These are phyloP conservation scores for Cotesia chilonis DNA, from an alignment of 1,140 invertebrate species.

Conservation along the genomic window DNA sequence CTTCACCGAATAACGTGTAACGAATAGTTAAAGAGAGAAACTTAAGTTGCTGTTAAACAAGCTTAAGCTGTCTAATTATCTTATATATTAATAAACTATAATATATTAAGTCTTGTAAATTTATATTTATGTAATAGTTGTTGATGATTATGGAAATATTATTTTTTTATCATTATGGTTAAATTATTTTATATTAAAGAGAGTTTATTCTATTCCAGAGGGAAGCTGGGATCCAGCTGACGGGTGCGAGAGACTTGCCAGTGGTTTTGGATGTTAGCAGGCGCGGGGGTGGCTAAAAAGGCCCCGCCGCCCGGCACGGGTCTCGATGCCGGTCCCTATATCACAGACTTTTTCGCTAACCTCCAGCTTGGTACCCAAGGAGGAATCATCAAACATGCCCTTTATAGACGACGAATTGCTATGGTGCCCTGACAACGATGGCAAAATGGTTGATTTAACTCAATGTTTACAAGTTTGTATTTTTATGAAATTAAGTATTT, in stretches of 20 bases:
- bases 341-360: slow-evolving; percentile 62
- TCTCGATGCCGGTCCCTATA: slow-evolving; percentile 66
- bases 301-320: slow-evolving; percentile 65
- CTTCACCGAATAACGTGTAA: neutral
- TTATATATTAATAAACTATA: too few relatives aligned
- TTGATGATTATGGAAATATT: too few relatives aligned
- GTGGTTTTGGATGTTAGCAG: slow-evolving; percentile 64
- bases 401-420: slow-evolving; percentile 93
- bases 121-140: too few relatives aligned
- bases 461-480: slow-evolving; percentile 82
- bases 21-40: slow-evolving; percentile 9
- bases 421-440: slow-evolving; percentile 91
- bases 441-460: slow-evolving; percentile 88
- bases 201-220: slow-evolving; percentile 35
- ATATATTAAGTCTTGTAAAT: too few relatives aligned
- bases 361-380: slow-evolving; percentile 64
- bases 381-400: slow-evolving; percentile 76
- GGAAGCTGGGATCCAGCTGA: slow-evolving; percentile 20
- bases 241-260: slow-evolving; percentile 42
- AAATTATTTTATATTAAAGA: neutral
- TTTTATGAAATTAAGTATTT: too few relatives aligned
- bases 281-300: slow-evolving; percentile 64
- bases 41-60: neutral
- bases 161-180: neutral
- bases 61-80: too few relatives aligned